These are phyloP conservation scores for Jaculus jaculus DNA, from an alignment of 2,113 vertebrate species.

Conservation along the genomic window DNA sequence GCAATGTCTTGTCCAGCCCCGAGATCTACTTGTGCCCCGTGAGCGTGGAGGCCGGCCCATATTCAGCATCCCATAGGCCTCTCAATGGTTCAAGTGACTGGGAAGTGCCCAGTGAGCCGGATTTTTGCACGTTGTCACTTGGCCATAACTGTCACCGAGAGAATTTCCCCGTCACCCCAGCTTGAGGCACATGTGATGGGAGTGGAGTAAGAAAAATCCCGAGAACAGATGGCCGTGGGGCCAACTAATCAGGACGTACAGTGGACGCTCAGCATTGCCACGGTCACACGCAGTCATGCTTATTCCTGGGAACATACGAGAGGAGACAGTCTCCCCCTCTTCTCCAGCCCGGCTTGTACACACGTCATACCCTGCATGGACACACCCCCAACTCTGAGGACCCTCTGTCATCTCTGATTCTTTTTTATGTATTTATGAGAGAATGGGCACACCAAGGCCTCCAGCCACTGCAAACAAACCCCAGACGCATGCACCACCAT, in stretches of 20 bases:
- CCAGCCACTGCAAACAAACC: no score
- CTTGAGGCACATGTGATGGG: background rate
- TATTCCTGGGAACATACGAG: background rate
- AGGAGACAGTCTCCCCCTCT: background rate
- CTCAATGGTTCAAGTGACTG: background rate
- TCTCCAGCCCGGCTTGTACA: background rate
- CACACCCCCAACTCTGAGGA: background rate
- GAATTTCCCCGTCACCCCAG: no score
- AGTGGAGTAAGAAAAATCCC: background rate
- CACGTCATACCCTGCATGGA: background rate
- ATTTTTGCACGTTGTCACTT: rapidly evolving
- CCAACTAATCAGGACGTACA: background rate
- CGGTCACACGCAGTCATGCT: rapidly evolving
- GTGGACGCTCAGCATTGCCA: background rate
- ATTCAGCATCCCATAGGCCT: no score
- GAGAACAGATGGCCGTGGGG: background rate
- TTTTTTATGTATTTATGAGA: no score
- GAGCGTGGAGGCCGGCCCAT: rapidly evolving
- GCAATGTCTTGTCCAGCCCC: background rate
- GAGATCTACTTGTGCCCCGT: background rate
- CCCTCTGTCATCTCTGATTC: no score
- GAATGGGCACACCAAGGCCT: no score
- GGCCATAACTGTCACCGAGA: background rate
- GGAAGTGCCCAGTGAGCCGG: background rate
- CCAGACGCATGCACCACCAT: no score